A percentile compares a stretch with the other conserved stretches of the same genome.
Conservation (phyloP, 2,113 vertebrate genomes). For the Scomber colias region DNA sequence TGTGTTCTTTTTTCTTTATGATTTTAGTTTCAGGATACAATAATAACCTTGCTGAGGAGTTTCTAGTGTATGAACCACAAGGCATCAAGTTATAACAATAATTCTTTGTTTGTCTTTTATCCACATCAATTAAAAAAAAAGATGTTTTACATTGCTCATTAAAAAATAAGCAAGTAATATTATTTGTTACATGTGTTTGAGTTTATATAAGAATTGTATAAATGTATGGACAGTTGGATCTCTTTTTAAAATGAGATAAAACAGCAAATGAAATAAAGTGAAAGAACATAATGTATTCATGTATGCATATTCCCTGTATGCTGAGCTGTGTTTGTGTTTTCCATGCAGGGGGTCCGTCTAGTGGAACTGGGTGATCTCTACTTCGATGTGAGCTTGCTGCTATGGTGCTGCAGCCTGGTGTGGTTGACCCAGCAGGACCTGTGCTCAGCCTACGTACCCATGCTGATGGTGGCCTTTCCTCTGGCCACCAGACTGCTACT, state of each 20-base stretch:
- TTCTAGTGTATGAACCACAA: neutral
- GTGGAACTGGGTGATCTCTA: constrained; percentile 90
- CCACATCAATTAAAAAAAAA: neutral
- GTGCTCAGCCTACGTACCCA: constrained; percentile 93
- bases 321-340: constrained; percentile 22
- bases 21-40: neutral
- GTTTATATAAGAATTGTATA: too few species aligned
- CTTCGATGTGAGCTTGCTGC: constrained; percentile 91
- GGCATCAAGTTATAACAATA: neutral
- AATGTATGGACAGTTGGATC: too few species aligned
- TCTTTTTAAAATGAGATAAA: too few species aligned
- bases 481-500: constrained; percentile 88
- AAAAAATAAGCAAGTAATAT: neutral
- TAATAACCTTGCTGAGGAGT: neutral
- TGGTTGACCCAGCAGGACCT: constrained; percentile 88
- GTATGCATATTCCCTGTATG: neutral
- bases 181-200: neutral
- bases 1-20: neutral
- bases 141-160: too few species aligned
- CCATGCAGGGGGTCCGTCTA: constrained; percentile 85
- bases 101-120: neutral
- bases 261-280: too few species aligned
- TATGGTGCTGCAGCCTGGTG: constrained; percentile 89
- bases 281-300: too few species aligned
- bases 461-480: constrained; percentile 93